These are phyloP conservation scores for Orientallactaga sibirica DNA, from an alignment of 2,797 vertebrate species.

Conservation along the genomic window DNA sequence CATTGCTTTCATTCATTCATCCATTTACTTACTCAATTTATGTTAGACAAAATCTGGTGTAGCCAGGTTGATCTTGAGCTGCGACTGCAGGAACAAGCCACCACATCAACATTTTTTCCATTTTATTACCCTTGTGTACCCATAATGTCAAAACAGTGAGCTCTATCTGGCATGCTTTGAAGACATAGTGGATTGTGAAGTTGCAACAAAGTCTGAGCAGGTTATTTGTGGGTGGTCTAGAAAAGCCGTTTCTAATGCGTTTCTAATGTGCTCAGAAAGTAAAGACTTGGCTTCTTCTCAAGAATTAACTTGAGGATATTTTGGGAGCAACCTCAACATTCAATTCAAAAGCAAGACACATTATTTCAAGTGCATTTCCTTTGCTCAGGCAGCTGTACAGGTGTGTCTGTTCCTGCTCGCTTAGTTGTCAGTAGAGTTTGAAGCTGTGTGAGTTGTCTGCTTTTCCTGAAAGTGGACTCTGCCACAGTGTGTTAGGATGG, in stretches of 20 bases:
- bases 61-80: no score
- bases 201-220: background rate
- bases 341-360: constrained; percentile 49
- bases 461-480: constrained; percentile 1
- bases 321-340: background rate
- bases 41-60: no score
- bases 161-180: background rate
- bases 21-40: no score
- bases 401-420: background rate
- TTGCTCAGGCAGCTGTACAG: background rate
- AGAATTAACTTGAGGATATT: constrained; percentile 42
- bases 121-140: constrained; percentile 24
- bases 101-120: no score
- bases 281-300: background rate
- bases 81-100: no score
- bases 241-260: constrained; percentile 21
- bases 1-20: background rate
- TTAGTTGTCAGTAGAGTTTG: constrained; percentile 32
- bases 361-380: constrained; percentile 49
- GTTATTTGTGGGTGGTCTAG: constrained; percentile 36
- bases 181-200: background rate
- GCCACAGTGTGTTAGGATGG: background rate
- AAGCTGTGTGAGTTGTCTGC: background rate
- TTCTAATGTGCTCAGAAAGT: constrained; percentile 42
- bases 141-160: constrained; percentile 26